Conservation (phyloP, 2,797 vertebrate genomes). For the Zonotrichia albicollis region DNA sequence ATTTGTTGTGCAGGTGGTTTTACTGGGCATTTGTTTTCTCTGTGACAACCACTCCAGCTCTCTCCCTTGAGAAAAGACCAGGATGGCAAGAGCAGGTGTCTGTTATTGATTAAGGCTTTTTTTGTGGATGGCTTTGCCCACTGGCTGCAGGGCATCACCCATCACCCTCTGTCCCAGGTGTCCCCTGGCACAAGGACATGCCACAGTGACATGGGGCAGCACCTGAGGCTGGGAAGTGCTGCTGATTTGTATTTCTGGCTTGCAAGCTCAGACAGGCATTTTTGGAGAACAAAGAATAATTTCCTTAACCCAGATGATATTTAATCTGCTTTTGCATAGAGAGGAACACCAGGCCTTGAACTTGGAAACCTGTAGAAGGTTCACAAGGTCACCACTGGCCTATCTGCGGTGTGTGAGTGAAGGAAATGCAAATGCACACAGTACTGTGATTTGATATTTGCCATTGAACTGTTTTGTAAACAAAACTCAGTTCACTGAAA, state of each 20-base stretch:
- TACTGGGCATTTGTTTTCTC: not conserved
- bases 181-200: not conserved
- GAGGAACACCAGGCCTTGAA: not conserved
- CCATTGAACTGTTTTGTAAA: not conserved
- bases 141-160: not conserved
- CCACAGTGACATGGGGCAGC: rapidly evolving
- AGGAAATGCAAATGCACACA: not conserved
- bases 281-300: not conserved
- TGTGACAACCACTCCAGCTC: not conserved
- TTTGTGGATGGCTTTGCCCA: not conserved
- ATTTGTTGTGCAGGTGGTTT: not conserved
- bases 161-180: not conserved
- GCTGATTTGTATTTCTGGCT: not conserved
- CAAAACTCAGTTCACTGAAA: not conserved
- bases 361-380: not conserved
- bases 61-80: not conserved
- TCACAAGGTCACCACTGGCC: not conserved
- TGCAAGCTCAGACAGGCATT: not conserved
- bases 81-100: not conserved
- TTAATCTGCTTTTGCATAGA: not conserved
- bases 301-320: not conserved
- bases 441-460: not conserved
- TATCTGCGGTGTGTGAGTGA: not conserved
- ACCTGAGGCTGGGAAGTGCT: not conserved
- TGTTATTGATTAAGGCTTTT: not conserved